Percentiles rank a stretch among this genome's conserved stretches.
phyloP scores from a whole-genome alignment of 2,797 vertebrate species.

The Zalophus californianus region DNA sequence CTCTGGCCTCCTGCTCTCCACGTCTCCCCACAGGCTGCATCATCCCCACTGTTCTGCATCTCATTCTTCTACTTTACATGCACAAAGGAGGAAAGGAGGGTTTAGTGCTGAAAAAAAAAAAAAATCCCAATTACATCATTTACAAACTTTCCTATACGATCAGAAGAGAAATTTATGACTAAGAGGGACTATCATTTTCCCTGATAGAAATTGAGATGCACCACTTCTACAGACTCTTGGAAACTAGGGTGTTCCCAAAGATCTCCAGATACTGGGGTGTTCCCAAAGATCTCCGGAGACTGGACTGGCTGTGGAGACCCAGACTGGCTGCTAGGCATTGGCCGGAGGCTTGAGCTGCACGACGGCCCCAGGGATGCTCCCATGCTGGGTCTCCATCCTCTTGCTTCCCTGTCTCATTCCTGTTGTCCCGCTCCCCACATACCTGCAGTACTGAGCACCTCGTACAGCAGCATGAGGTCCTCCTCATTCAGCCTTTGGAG shows the following conservation, averaged over 20 bases:
- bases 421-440: background rate
- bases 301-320: background rate
- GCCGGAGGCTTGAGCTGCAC: background rate
- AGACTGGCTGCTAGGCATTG: background rate
- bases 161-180: background rate
- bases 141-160: background rate
- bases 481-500: background rate
- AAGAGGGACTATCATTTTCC: background rate
- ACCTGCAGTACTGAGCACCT: background rate
- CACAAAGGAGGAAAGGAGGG: background rate
- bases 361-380: background rate
- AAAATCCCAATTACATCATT: background rate
- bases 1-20: background rate
- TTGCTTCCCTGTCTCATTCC: background rate
- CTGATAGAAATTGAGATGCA: background rate
- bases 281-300: background rate
- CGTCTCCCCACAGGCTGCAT: background rate
- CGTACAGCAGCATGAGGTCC: fast-evolving
- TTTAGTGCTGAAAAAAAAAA: background rate
- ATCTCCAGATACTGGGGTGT: background rate
- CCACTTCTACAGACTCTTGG: background rate
- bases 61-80: background rate
- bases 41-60: background rate
- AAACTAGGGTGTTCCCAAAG: background rate
- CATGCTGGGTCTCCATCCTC: background rate